phyloP scores from a whole-genome alignment of 1,140 invertebrate genomes.

The Neodiprion fabricii region DNA sequence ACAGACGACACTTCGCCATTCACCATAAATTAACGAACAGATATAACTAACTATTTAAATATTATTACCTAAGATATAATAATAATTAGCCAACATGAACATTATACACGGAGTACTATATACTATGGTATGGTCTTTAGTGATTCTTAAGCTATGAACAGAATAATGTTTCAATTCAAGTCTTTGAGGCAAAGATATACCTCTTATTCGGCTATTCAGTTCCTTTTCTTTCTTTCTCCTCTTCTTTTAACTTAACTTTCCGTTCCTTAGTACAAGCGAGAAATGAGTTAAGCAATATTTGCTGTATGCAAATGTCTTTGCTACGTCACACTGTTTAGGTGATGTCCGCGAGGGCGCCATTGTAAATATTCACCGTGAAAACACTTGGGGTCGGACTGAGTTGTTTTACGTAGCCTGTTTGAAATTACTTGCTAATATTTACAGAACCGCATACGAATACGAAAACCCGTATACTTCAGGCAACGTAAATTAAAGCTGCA shows the following conservation, averaged over 20 bases:
- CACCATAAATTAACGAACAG: slow-evolving; percentile 7
- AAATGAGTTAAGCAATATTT: slow-evolving; percentile 6
- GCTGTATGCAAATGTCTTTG: slow-evolving; percentile 5
- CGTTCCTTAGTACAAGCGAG: not conserved
- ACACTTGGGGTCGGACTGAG: slow-evolving; percentile 10
- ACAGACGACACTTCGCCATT: not conserved
- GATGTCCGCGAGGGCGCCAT: slow-evolving; percentile 10
- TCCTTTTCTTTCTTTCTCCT: not conserved
- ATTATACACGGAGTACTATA: not conserved
- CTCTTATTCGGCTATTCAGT: not conserved
- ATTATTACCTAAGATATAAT: slow-evolving; percentile 3
- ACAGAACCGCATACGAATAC: slow-evolving; percentile 13
- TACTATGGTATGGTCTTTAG: slow-evolving; percentile 4
- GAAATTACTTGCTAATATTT: slow-evolving; percentile 20
- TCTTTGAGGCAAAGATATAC: not conserved
- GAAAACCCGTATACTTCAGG: slow-evolving; percentile 15
- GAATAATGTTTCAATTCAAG: slow-evolving; percentile 1
- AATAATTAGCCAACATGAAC: slow-evolving; percentile 6
- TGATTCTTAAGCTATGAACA: slow-evolving; percentile 1
- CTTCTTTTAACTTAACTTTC: not conserved
- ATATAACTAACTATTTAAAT: slow-evolving; percentile 6
- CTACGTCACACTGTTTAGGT: slow-evolving; percentile 17
- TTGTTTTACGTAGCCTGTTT: slow-evolving; percentile 22
- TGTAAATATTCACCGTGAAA: slow-evolving; percentile 3
- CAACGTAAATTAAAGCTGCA: slow-evolving; percentile 23